Evolutionary conservation across 2,797 vertebrate genomes (phyloP).

Genomic region (Siniperca undulata): DNA sequence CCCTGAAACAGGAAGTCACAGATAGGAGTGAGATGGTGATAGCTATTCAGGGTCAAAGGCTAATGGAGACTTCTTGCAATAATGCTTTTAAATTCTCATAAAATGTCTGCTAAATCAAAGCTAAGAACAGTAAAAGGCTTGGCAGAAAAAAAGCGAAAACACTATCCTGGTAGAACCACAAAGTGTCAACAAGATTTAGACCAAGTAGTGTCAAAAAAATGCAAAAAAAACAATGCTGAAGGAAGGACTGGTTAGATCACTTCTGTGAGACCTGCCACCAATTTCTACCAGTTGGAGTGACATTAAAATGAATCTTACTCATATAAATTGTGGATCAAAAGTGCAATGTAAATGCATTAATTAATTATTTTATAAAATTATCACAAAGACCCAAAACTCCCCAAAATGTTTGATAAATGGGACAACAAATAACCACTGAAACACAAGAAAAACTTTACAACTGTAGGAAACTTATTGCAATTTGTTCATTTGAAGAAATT

Average conservation of each 20-base stretch:
- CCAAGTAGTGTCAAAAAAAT: neutral
- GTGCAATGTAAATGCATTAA: neutral
- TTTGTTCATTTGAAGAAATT: neutral
- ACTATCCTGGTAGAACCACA: neutral
- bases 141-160: neutral
- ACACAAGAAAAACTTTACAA: neutral
- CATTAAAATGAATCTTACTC: neutral
- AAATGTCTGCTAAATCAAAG: neutral
- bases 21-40: neutral
- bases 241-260: neutral
- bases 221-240: neutral
- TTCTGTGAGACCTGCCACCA: neutral
- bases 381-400: neutral
- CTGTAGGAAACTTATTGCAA: neutral
- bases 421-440: neutral
- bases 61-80: neutral
- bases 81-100: neutral
- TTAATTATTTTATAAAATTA: neutral
- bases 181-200: neutral
- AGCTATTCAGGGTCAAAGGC: neutral
- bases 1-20: slow-evolving; percentile 82
- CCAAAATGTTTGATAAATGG: neutral
- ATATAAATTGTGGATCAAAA: neutral
- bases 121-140: neutral
- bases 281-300: neutral